Evolutionary conservation across 2,888 invertebrate species (phyloP), one percentile per base, ranked within the genome.

Genomic region (Catocala fraxini): DNA sequence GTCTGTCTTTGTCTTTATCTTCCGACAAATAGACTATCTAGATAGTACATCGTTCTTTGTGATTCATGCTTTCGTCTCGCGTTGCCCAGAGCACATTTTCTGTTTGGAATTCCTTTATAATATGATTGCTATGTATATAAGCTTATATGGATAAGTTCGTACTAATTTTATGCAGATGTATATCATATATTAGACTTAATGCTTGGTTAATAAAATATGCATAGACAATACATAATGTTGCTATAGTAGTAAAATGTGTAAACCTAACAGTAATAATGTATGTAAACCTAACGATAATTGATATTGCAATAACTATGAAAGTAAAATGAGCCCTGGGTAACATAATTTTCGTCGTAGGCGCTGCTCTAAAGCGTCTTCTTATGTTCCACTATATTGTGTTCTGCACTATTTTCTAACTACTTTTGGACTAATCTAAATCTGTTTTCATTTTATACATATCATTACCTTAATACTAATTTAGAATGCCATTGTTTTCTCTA

Each of bases 1-100:
- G 75, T 77, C 76, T 86, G 71, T 85, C 73, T 82, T 72, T 84
- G 72, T 72, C 71, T 74, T 68, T 83, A 77, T 76, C 77, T 83
- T 82, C 71, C 65, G 51, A 71, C 58, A 74, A 83, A 73, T 69
- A 73, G 68, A 74, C 79, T 83, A 76, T 78, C 79, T 82, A 84
- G 80, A 79, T 73, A 70, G 67, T 5, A 12, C 53, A 73, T 76
- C 67, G 70, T 63, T 60, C 57, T 69, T 65, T 71, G 62, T 71
- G 63, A 70, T 66, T 75, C 67, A 71, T 74, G 75, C 77, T 78
- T 77, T 65, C 48, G 51, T 67, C 56, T 65, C 58, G 41, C 58
- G 33, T 71, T 71, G 67, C 73, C 58, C 62, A 65, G 73, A 68
- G 77, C 69, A 70, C 78, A 75, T 75, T 77, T 56, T 47, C 15